Base-by-base conservation (phyloP, 2,797 vertebrate species). In the Hipposideros larvatus region DNA sequence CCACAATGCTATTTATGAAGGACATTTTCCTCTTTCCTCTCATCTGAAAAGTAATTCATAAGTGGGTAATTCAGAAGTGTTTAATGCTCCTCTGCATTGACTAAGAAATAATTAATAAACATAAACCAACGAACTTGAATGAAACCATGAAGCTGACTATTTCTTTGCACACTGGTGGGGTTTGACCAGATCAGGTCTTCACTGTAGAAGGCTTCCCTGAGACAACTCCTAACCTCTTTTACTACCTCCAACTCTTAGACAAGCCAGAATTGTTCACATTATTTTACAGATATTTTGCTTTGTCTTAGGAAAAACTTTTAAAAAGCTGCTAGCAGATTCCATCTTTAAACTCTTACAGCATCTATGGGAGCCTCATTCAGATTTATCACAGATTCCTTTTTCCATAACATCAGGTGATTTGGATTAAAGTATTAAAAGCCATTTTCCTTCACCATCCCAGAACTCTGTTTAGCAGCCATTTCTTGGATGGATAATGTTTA, bases 11-110 rank as follows among this genome's bases (percentile, higher is more conserved):
- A 34, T 57, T 92, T 87, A 53, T 48, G 19, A 94, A 92, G 53
- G 85, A 87, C 3, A 11, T 80, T 93, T 26, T 59, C 68, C 26
- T 92, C 34, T 79, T 93, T 89, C 48, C 43, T 88, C 34, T 95
- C 78, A 41, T 59, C 89, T 95, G 73, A 75, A 87, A 87, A 90
- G 28, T 88, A 90, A 88, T 70, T 95, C 48, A 28, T 70, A 82
- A 92, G 43, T 90, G 55, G 85, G 43, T 75, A 92, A 88, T 34
- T 82, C 57, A 37, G 46, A 95, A 93, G 19, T 61, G 26, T 65
- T 95, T 82, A 18, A 24, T 90, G 37, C 28, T 94, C 59, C 48
- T 91, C 0, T 90, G n/a, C n/a, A 41, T n/a, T 78, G 46, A 37
- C 46, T 46, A 53, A 86, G 92, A 75, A 91, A 75, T 77, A 93